Base-by-base conservation (phyloP, 2,888 invertebrate species). In the Thyatira batis region DNA sequence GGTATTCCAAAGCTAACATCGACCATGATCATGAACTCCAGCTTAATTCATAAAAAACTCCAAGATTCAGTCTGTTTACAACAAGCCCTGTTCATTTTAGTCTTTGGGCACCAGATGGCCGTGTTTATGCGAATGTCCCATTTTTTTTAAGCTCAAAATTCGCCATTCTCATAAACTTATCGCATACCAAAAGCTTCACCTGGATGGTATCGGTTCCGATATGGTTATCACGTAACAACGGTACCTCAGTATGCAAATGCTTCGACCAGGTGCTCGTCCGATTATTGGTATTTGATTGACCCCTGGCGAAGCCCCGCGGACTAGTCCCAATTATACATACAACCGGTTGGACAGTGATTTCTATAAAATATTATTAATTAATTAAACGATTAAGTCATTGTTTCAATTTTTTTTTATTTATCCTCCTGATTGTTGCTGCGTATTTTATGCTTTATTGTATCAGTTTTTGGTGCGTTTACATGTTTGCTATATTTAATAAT, bases 231-330 rank as follows among this genome's bases (percentile, higher is more conserved):
- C 39, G 17, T 39, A 39, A 5, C 45, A 49, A 50, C 61, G 54
- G 65, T 69, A 63, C 50, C 56, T 53, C 65, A 63, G 57, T 71
- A 73, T 74, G 73, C 69, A 60, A 71, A 74, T 74, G 20, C 13
- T n/a, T 54, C 23, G 62, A 53, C 72, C 73, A 75, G 75, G 75
- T 73, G 75, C 64, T 59, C 70, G 55, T 48, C 48, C 49, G 60
- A 56, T 58, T 64, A 62, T 65, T 63, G 65, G 65, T 67, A 63
- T 48, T 65, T 65, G 61, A 50, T 45, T 69, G 73, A 71, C 70
- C 73, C 71, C 73, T 62, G 56, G 51, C 55, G 67, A 67, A 67
- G 73, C 71, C 72, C 68, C 71, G 58, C 55, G 58, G 57, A 67
- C 69, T 55, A 49, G 65, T 58, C 60, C 50, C 28, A 33, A 46